These are phyloP conservation scores for Jaculus jaculus DNA, from an alignment of 2,113 vertebrate genomes.

Conservation along the genomic window DNA sequence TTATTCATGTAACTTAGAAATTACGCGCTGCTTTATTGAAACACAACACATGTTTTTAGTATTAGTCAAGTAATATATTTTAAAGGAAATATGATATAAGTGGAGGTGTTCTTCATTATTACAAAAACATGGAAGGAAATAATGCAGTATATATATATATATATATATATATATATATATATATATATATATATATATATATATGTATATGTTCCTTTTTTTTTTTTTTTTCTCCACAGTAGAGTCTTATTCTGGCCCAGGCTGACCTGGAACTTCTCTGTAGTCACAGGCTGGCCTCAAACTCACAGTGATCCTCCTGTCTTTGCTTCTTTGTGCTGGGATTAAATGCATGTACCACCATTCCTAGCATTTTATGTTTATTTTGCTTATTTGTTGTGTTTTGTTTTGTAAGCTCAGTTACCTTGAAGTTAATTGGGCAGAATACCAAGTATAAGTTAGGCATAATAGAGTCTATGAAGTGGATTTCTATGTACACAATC, in stretches of 20 bases:
- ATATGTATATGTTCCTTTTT: no score
- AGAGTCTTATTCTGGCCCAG: no score
- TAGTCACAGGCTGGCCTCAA: no score
- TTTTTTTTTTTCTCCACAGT: no score
- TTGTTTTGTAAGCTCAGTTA: background rate
- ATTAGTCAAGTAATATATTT: conserved; percentile 34
- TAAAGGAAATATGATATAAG: conserved; percentile 40
- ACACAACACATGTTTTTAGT: conserved; percentile 4
- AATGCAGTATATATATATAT: background rate
- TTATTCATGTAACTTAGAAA: conserved; percentile 44
- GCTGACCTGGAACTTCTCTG: no score
- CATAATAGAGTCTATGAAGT: background rate
- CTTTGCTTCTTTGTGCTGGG: no score
- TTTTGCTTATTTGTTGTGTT: no score
- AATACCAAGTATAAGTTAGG: background rate
- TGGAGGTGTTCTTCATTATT: conserved; percentile 51
- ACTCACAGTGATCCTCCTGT: no score
- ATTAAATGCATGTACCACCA: no score
- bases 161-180: no score
- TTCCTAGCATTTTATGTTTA: no score
- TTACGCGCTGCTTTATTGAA: conserved; percentile 51
- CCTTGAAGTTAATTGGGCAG: conserved; percentile 2
- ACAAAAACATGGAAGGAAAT: background rate
- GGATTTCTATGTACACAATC: background rate
- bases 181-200: no score